These are phyloP conservation scores for Chamaea fasciata DNA, from an alignment of 2,113 vertebrate species.

Conservation along the genomic window DNA sequence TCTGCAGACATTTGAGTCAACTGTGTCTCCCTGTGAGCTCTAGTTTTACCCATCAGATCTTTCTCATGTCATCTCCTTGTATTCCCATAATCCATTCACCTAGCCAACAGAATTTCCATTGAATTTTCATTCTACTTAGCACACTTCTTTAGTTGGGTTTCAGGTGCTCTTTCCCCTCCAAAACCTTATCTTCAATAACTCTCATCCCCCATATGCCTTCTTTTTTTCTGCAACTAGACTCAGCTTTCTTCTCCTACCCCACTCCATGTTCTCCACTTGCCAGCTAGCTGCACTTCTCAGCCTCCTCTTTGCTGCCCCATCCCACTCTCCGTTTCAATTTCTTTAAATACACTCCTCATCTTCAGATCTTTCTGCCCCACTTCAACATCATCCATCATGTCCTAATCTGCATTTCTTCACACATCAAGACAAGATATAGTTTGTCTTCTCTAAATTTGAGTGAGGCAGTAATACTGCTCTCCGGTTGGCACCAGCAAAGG, in stretches of 20 bases:
- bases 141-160: neutral
- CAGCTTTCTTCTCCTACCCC: neutral
- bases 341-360: slow-evolving; percentile 19
- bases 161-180: neutral
- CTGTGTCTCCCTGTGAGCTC: neutral
- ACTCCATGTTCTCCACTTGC: neutral
- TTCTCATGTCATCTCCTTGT: neutral
- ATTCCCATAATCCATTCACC: neutral
- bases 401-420: slow-evolving; percentile 15
- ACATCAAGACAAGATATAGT: neutral
- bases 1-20: neutral
- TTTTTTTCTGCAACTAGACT: neutral
- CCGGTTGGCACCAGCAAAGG: neutral
- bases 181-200: neutral
- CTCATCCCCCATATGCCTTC: neutral
- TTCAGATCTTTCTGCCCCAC: neutral
- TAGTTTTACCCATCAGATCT: neutral
- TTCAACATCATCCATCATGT: neutral
- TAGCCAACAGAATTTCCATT: neutral
- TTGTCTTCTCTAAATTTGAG: neutral
- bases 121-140: neutral
- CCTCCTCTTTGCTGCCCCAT: neutral
- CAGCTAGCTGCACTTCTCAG: neutral
- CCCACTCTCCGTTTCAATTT: neutral
- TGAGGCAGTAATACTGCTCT: neutral